phyloP scores from a whole-genome alignment of 1,140 invertebrate genomes.

The Leptinotarsa defecta region DNA sequence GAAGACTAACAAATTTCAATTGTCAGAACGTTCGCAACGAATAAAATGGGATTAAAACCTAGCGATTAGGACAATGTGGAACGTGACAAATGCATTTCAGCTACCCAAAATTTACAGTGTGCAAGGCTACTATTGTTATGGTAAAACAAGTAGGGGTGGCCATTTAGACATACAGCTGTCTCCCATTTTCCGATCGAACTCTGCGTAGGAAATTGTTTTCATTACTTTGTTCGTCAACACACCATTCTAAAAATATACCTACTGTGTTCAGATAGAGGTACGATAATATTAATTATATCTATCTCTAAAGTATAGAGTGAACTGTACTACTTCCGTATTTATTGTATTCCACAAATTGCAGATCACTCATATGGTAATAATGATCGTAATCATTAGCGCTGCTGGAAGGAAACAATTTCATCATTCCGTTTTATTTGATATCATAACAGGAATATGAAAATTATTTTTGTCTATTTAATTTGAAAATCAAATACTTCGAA shows the following conservation, averaged over 20 bases:
- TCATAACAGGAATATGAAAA: too few relatives aligned
- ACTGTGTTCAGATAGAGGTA: background rate
- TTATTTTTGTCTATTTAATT: too few relatives aligned
- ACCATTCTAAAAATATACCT: background rate
- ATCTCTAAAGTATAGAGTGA: constrained; percentile 4
- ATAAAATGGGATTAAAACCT: too few relatives aligned
- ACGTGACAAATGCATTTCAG: constrained; percentile 8
- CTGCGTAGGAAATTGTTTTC: background rate
- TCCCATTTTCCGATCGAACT: background rate
- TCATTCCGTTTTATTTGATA: too few relatives aligned
- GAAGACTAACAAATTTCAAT: too few relatives aligned
- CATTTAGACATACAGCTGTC: background rate
- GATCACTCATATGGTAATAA: constrained; percentile 18
- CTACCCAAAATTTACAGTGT: constrained; percentile 3
- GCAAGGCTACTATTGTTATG: background rate
- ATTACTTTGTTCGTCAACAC: background rate
- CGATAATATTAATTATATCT: background rate
- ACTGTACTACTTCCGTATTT: constrained; percentile 13
- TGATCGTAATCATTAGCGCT: background rate
- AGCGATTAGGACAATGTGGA: background rate
- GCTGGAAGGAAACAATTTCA: too few relatives aligned
- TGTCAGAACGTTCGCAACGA: too few relatives aligned
- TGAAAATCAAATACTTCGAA: too few relatives aligned
- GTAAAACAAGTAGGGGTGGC: background rate
- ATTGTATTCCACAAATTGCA: constrained; percentile 6